Evolutionary conservation across 2,113 vertebrate genomes (phyloP).

Genomic region (Vulpes ferrilata): DNA sequence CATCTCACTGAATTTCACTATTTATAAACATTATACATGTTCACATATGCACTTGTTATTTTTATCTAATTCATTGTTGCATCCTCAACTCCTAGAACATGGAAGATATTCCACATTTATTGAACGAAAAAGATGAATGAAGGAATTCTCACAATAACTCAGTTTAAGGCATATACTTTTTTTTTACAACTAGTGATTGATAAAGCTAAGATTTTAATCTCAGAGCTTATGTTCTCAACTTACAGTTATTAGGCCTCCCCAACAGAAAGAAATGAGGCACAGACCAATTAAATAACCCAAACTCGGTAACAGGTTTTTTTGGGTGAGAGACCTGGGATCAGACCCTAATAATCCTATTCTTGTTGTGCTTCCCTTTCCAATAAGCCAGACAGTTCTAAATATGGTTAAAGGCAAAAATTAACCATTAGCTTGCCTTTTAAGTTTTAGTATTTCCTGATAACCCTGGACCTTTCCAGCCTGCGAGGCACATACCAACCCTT

Average conservation of each 20-base stretch:
- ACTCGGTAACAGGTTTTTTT: accelerated
- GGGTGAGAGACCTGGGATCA: too few relatives aligned
- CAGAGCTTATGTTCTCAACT: neutral
- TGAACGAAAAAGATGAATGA: neutral
- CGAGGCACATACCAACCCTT: neutral
- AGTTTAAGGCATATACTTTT: neutral
- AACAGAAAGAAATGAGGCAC: neutral
- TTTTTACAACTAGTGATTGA: neutral
- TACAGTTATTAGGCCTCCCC: neutral
- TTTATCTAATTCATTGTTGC: neutral
- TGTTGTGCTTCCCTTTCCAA: neutral
- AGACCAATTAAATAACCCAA: neutral
- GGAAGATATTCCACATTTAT: neutral
- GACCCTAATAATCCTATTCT: neutral
- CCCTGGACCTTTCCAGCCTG: neutral
- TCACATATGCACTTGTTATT: neutral
- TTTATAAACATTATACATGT: neutral
- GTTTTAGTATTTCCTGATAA: neutral
- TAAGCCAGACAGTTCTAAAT: neutral
- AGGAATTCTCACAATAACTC: neutral
- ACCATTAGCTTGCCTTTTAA: neutral
- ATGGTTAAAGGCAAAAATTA: neutral
- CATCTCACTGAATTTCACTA: neutral
- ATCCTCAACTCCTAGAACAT: neutral
- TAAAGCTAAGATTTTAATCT: neutral